A percentile compares a stretch with the other conserved stretches of the same genome.
These are phyloP conservation scores for Pycnomerus fuliginosus DNA, from an alignment of 2,888 invertebrate genomes.

Conservation along the genomic window DNA sequence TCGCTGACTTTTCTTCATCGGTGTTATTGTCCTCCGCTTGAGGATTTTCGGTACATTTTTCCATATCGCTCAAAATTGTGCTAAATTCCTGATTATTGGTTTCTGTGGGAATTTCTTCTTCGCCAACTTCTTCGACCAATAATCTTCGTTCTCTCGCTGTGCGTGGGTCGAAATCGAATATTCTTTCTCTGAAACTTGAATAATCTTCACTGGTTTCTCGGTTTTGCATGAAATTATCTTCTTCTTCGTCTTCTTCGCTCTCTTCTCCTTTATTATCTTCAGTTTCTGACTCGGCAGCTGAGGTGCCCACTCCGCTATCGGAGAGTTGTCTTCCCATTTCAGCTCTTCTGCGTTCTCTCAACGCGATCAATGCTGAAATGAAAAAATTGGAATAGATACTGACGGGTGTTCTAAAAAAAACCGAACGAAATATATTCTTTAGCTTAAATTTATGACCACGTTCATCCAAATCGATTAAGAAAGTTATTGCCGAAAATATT, in stretches of 20 bases:
- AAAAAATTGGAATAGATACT: too few species aligned
- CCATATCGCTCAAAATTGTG: slow-evolving; percentile 3
- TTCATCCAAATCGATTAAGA: too few species aligned
- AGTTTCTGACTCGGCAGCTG: slow-evolving; percentile 45
- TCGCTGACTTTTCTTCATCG: slow-evolving; percentile 2
- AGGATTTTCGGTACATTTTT: slow-evolving; percentile 16
- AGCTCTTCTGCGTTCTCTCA: slow-evolving; percentile 39
- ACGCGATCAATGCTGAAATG: slow-evolving; percentile 42
- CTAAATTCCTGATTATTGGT: slow-evolving; percentile 6
- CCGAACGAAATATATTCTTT: too few species aligned
- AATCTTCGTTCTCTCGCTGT: slow-evolving; percentile 19
- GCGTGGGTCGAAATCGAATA: slow-evolving; percentile 43
- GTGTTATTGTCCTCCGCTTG: slow-evolving; percentile 4
- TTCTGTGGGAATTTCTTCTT: slow-evolving; percentile 14
- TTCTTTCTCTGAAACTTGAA: slow-evolving; percentile 39
- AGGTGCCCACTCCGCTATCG: slow-evolving; percentile 49
- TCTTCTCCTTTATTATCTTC: slow-evolving; percentile 36
- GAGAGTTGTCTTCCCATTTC: slow-evolving; percentile 27
- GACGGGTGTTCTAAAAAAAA: too few species aligned
- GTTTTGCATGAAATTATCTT: slow-evolving; percentile 41
- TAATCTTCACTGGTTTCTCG: slow-evolving; percentile 38
- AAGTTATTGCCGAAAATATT: too few species aligned
- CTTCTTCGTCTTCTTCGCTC: slow-evolving; percentile 24
- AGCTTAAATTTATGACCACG: too few species aligned
- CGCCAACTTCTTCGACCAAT: slow-evolving; percentile 30